Evolutionary conservation across 2,113 vertebrate species (phyloP), one percentile per base, ranked within the genome.

Genomic region (Choloepus hoffmanni): DNA sequence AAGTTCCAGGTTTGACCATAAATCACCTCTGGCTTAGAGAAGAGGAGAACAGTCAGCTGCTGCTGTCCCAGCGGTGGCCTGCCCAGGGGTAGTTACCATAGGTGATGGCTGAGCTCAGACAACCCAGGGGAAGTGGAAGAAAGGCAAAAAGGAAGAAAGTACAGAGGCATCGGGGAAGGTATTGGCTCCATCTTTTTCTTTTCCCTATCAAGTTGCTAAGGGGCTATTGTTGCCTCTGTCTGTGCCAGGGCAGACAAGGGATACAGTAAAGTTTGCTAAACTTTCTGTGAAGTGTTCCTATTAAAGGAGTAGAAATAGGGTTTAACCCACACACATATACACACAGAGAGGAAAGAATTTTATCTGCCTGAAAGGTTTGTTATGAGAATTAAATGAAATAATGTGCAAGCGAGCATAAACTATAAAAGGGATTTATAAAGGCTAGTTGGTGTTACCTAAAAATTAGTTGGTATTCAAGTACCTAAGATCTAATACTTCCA

Each of bases 91-190:
- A 72, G 85, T 95, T 82, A 68, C 94, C 48, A 53, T 73, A 88
- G 92, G 67, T 77, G 72, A 74, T 77, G 81, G 76, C 97, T 92
- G 85, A 96, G 79, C 73, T 96, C 94, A 92, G 82, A 65, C 88
- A 85, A 67, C 60, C 50, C 65, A 79, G 40, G 96, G 85, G 48
- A 81, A 85, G 50, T 94, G 55, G 81, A 85, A 94, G 78, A 92
- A 88, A 89, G 96, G 85, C 84, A 65, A 82, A 93, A 85, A 89
- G 83, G 83, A 92, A 91, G 91, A 93, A 94, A 92, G 95, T 76
- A 77, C 81, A 95, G 90, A 96, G 93, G 50, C 85, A 26, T 88
- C 96, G 82, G 81, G 96, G 96, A 95, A 97, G 68, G 92, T 85
- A 93, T 68, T 85, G 90, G 73, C 70, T 95, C 53, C 12, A 13